Conservation (phyloP, 2,113 vertebrate genomes). For the Lepus timidus region DNA sequence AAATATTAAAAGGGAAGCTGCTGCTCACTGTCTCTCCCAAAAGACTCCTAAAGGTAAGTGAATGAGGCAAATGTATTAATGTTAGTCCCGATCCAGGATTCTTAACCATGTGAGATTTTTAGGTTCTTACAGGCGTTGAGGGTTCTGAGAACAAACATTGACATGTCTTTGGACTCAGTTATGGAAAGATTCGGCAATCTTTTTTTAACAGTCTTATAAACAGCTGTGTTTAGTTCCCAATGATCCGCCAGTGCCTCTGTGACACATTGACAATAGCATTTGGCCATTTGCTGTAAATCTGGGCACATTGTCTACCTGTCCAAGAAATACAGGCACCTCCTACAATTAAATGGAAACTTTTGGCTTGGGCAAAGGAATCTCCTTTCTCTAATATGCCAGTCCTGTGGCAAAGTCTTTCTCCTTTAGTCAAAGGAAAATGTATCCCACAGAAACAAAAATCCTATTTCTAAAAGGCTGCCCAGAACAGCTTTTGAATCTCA, state of each 20-base stretch:
- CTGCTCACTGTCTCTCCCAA: constrained; percentile 16
- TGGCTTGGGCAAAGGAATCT: background rate
- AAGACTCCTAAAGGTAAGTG: constrained; percentile 68
- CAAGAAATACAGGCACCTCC: background rate
- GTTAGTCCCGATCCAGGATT: background rate
- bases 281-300: background rate
- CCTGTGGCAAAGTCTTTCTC: background rate
- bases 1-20: constrained; percentile 5
- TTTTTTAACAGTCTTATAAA: background rate
- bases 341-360: background rate
- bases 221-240: background rate
- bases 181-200: background rate
- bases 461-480: background rate
- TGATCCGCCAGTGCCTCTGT: background rate
- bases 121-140: background rate
- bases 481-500: background rate
- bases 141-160: constrained; percentile 42
- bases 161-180: constrained; percentile 30
- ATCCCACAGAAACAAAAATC: background rate
- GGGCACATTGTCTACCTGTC: background rate
- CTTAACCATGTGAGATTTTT: constrained; percentile 25
- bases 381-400: background rate
- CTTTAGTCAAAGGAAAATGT: constrained; percentile 10
- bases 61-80: background rate
- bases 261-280: background rate